Conservation (phyloP, 2,888 invertebrate species). For the Scaptomyza caliginosa region DNA sequence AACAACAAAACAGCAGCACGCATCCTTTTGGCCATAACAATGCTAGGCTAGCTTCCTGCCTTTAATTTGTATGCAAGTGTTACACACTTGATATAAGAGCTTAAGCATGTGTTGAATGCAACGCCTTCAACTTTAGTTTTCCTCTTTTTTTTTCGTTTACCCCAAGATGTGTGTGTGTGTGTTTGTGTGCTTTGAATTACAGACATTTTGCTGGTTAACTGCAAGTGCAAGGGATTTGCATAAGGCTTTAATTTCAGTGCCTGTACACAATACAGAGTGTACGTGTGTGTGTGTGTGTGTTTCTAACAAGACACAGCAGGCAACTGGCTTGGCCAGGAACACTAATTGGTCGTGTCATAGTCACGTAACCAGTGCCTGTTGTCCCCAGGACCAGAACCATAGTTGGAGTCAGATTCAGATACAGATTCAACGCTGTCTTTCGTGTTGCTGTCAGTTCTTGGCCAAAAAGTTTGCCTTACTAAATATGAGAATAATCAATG, state of each 20-base stretch:
- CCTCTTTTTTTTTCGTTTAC: too few species aligned
- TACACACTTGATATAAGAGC: conserved; percentile 30
- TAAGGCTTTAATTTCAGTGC: conserved; percentile 63
- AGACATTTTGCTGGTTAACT: conserved; percentile 29
- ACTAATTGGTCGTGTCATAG: conserved; percentile 77
- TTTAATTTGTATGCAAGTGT: conserved; percentile 57
- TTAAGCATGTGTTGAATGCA: conserved; percentile 66
- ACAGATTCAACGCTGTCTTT: conserved; percentile 1
- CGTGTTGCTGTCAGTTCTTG: conserved; percentile 24
- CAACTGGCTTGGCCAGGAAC: conserved; percentile 33
- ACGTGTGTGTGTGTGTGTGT: background rate
- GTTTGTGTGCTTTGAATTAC: conserved; percentile 45
- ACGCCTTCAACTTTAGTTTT: conserved; percentile 38
- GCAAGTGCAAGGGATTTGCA: conserved; percentile 48
- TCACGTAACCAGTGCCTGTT: conserved; percentile 55
- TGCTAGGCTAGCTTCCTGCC: conserved; percentile 8
- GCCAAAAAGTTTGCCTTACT: conserved; percentile 8
- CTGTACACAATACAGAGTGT: conserved; percentile 5
- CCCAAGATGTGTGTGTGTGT: too few species aligned
- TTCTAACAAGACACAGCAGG: conserved; percentile 28
- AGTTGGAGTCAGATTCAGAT: background rate
- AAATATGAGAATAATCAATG: conserved; percentile 63
- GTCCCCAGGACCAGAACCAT: background rate
- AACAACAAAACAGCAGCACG: conserved; percentile 50
- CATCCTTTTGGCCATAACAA: conserved; percentile 21